phyloP scores from a whole-genome alignment of 2,888 invertebrate species.

The Belgica antarctica region DNA sequence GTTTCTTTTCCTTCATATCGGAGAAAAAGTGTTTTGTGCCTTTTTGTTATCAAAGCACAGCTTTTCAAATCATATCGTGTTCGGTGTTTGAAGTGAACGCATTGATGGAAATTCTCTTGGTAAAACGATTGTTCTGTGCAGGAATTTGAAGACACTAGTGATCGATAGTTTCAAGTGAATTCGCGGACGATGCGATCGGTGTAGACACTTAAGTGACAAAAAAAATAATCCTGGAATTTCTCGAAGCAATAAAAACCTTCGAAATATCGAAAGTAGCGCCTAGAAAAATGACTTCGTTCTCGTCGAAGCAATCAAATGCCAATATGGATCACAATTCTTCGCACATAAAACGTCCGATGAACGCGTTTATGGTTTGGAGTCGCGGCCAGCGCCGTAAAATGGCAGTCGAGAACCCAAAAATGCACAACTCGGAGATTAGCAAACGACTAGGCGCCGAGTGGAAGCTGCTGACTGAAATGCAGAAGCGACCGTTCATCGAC shows the following conservation, averaged over 20 bases:
- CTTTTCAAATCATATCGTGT: conserved; percentile 28
- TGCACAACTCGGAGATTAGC: conserved; percentile 90
- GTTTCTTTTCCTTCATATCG: conserved; percentile 33
- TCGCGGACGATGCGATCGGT: no score
- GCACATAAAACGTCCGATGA: conserved; percentile 93
- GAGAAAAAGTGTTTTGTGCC: conserved; percentile 24
- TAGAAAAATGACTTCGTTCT: conserved; percentile 34
- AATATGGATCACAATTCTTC: conserved; percentile 57
- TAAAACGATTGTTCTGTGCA: no score
- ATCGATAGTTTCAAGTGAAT: neutral
- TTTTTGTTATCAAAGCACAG: conserved; percentile 38
- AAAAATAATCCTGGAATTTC: conserved; percentile 33
- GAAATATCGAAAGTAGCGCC: neutral
- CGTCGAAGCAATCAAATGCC: conserved; percentile 35
- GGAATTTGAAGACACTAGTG: neutral
- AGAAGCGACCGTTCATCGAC: conserved; percentile 86
- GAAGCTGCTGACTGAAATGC: conserved; percentile 81
- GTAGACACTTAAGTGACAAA: neutral
- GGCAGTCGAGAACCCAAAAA: conserved; percentile 91
- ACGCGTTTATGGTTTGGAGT: conserved; percentile 89
- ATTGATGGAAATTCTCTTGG: conserved; percentile 5
- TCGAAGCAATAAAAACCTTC: conserved; percentile 31
- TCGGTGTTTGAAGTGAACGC: conserved; percentile 31
- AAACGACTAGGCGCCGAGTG: conserved; percentile 84
- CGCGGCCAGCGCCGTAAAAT: conserved; percentile 84